Base-by-base conservation (phyloP, 2,888 invertebrate species). In the Tuberolachnus salignus region DNA sequence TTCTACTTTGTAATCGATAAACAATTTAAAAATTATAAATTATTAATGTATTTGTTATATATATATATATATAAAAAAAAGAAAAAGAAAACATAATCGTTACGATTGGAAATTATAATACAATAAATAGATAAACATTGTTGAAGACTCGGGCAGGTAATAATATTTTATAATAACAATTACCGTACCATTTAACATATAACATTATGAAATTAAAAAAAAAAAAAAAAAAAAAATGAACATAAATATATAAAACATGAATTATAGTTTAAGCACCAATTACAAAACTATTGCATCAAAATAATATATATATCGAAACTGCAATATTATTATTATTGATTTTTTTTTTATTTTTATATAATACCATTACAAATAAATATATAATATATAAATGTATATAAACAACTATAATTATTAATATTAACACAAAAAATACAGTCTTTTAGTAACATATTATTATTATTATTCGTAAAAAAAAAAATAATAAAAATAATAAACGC, bases 401-500 rank as follows among this genome's bases (percentile, higher is more conserved):
- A 72, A 73, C 73, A 63, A 19, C 63, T 73, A 34, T 34, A 26
- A 73, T 57, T 21, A 59, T 66, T 66, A 57, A 67, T 57, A 75
- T 75, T 26, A 75, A 75, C 75, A 75, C 55, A 67, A 75, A 75
- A 75, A 73, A 59, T 78, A 78, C 75, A 78, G 75, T 78, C 75
- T 78, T 78, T 78, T 78, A 78, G 75, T 78, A 78, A 78, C 57
- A 78, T 61, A 69, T 57, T 70, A 67, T 67, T 57, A 34, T 59
- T 16, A 66, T 10, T 23, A 66, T 75, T 49, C 21, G 8, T 66
- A 78, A 21, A 66, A 42, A 73, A 49, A 61, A 64, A 53, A 75
- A 26, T 59, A 72, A 72, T 73, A 51, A 61, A 19, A 72, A 72
- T 73, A 51, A 61, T 34, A 21, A 73, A 42, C 34, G 11, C 13